Evolutionary conservation across 2,113 vertebrate species (phyloP).

Genomic region (Mastomys coucha): DNA sequence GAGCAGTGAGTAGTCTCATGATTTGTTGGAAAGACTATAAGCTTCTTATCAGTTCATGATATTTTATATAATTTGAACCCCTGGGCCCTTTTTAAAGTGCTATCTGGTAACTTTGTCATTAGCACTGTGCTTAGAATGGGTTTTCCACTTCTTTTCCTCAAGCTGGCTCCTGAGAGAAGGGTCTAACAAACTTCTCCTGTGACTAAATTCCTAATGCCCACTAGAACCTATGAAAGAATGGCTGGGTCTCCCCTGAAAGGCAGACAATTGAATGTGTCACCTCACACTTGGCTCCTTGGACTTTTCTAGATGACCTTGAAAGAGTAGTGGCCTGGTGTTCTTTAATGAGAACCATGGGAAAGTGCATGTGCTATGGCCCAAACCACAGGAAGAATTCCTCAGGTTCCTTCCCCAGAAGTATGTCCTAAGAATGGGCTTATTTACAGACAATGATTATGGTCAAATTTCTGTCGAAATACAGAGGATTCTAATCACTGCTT

Average conservation of each 20-base stretch:
- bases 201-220: constrained; percentile 45
- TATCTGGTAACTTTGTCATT: constrained; percentile 18
- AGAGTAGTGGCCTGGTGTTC: neutral
- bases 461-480: constrained; percentile 60
- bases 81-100: neutral
- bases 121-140: neutral
- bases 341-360: constrained; percentile 25
- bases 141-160: constrained; percentile 57
- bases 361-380: neutral
- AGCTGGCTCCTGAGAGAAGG: constrained; percentile 1
- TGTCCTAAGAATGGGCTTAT: constrained; percentile 70
- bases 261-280: neutral
- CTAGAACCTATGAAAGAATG: neutral
- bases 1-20: neutral
- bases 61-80: constrained; percentile 21
- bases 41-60: neutral
- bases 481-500: constrained; percentile 69
- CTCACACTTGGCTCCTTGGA: constrained; percentile 44
- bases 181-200: constrained; percentile 40
- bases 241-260: constrained; percentile 3
- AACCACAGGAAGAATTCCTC: constrained; percentile 9
- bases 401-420: constrained; percentile 49
- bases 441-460: constrained; percentile 69
- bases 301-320: constrained; percentile 72
- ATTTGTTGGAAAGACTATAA: constrained; percentile 27